Evolutionary conservation across 1,140 invertebrate species (phyloP).

Genomic region (Triops cancriformis): DNA sequence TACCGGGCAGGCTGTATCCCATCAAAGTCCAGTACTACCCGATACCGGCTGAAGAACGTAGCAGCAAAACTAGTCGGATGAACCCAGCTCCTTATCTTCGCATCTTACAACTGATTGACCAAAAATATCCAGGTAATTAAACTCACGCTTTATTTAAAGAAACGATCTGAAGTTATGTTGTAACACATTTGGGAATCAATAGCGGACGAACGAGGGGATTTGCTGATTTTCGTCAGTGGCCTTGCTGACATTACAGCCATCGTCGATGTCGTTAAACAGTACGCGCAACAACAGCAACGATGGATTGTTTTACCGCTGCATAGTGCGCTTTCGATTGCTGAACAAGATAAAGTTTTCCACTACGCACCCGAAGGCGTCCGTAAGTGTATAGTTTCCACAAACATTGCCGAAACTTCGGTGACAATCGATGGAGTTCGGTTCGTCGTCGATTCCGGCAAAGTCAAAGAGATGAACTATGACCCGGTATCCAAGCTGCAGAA

Average conservation of each 20-base stretch:
- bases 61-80: slow-evolving; percentile 58
- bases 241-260: slow-evolving; percentile 88
- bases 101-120: slow-evolving; percentile 84
- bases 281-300: slow-evolving; percentile 64
- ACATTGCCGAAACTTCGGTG: slow-evolving; percentile 98
- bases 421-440: slow-evolving; percentile 98
- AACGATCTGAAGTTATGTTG: slow-evolving; percentile 24
- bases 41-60: slow-evolving; percentile 60
- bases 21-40: slow-evolving; percentile 84
- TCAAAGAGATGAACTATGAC: slow-evolving; percentile 96
- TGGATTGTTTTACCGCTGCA: slow-evolving; percentile 96
- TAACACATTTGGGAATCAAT: slow-evolving; percentile 16
- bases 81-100: slow-evolving; percentile 87
- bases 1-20: slow-evolving; percentile 87
- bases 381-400: slow-evolving; percentile 98
- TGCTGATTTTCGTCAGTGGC: slow-evolving; percentile 93
- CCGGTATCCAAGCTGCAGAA: slow-evolving; percentile 75
- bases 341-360: slow-evolving; percentile 98
- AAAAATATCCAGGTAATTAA: slow-evolving; percentile 72
- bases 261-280: slow-evolving; percentile 76
- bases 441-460: slow-evolving; percentile 93
- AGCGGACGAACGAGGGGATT: slow-evolving; percentile 81
- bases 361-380: slow-evolving; percentile 87
- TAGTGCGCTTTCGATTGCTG: slow-evolving; percentile 79
- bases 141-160: no score